These are phyloP conservation scores for Exephanes ischioxanthus DNA, from an alignment of 2,888 invertebrate species.

Conservation along the genomic window DNA sequence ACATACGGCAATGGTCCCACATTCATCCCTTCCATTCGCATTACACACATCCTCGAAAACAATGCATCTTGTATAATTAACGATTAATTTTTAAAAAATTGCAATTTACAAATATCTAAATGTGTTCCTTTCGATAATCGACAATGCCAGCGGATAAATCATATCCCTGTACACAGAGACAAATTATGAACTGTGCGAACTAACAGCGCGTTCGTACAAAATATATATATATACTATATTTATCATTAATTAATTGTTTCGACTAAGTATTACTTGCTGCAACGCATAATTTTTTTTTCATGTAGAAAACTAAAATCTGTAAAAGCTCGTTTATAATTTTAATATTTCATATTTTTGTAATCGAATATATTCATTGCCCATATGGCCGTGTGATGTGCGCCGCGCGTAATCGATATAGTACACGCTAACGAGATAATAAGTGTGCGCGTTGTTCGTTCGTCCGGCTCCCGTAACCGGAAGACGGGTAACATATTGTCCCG, in stretches of 20 bases:
- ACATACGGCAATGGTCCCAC: constrained; percentile 67
- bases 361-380: constrained; percentile 37
- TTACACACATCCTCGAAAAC: not conserved
- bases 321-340: not conserved
- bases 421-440: constrained; percentile 70
- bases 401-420: constrained; percentile 52
- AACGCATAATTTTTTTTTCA: no score
- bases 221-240: no score
- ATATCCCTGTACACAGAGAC: not conserved
- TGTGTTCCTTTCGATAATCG: not conserved
- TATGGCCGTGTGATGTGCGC: constrained; percentile 15
- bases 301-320: not conserved
- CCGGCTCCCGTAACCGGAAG: constrained; percentile 75
- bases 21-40: constrained; percentile 21
- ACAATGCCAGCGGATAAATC: not conserved
- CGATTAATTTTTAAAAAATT: not conserved
- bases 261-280: not conserved
- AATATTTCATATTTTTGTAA: not conserved
- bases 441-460: constrained; percentile 66
- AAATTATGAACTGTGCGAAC: not conserved
- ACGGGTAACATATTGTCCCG: constrained; percentile 79
- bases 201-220: not conserved
- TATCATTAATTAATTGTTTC: not conserved
- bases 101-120: not conserved
- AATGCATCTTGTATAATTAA: not conserved